Conservation (phyloP, 2,888 invertebrate species). For the Dynastes maya region DNA sequence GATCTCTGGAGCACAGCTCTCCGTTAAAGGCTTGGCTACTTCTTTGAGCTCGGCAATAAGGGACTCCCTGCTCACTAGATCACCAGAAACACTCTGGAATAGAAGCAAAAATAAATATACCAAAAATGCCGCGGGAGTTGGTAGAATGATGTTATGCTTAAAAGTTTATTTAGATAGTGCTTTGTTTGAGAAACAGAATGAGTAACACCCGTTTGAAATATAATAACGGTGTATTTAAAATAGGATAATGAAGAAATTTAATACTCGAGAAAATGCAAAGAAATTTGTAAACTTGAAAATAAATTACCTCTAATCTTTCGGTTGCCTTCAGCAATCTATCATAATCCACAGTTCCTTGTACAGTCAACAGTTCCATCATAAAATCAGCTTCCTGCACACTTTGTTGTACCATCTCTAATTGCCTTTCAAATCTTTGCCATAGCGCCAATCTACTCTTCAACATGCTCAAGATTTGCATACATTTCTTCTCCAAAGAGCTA, state of each 20-base stretch:
- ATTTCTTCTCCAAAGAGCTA: constrained; percentile 68
- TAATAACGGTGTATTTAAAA: no score
- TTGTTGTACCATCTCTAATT: constrained; percentile 85
- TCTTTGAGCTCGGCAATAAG: constrained; percentile 80
- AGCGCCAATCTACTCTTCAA: constrained; percentile 73
- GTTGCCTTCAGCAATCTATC: constrained; percentile 87
- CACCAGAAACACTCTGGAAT: constrained; percentile 82
- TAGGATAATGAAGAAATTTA: no score
- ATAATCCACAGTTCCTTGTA: constrained; percentile 89
- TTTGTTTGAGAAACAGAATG: not conserved
- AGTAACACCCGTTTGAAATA: no score
- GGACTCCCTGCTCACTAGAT: constrained; percentile 82
- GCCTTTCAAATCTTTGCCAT: constrained; percentile 85
- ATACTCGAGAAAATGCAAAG: no score
- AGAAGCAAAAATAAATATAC: constrained; percentile 47
- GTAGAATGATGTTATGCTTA: not conserved
- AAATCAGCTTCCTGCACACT: constrained; percentile 90
- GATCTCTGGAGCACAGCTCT: constrained; percentile 80
- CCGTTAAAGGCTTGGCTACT: constrained; percentile 82
- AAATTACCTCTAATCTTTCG: constrained; percentile 86
- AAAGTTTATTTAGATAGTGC: constrained; percentile 1
- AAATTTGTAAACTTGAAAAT: not conserved
- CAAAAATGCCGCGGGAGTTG: no score
- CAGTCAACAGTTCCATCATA: constrained; percentile 88
- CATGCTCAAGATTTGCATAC: constrained; percentile 45